These are phyloP conservation scores for Phymorhynchus buccinoides DNA, from an alignment of 1,140 invertebrate species.

Conservation along the genomic window DNA sequence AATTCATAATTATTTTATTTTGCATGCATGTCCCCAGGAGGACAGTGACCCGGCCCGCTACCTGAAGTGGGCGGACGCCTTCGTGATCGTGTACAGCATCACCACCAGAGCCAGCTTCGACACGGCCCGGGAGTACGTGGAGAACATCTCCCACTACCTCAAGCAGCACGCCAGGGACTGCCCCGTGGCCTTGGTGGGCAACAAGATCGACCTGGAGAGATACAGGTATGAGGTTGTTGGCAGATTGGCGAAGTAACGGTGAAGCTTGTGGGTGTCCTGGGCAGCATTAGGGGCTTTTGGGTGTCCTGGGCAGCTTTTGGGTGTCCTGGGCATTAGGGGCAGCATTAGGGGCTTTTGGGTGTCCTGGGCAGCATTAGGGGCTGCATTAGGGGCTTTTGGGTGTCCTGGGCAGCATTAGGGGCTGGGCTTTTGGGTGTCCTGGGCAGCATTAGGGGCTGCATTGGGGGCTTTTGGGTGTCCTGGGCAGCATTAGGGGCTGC, in stretches of 20 bases:
- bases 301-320: no score
- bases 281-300: no score
- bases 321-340: no score
- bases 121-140: conserved; percentile 70
- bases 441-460: no score
- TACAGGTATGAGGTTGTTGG: conserved; percentile 75
- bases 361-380: no score
- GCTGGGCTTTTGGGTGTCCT: no score
- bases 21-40: conserved; percentile 47
- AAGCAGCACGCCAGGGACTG: conserved; percentile 64
- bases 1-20: no score
- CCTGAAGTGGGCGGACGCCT: conserved; percentile 74
- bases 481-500: no score
- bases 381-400: no score
- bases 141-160: conserved; percentile 67
- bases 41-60: conserved; percentile 70
- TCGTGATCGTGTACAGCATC: conserved; percentile 73
- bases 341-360: no score
- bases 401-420: no score
- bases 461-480: no score
- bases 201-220: conserved; percentile 74
- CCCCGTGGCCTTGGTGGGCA: conserved; percentile 73
- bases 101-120: conserved; percentile 72
- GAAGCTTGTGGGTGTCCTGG: not conserved
- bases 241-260: not conserved